Percentiles rank a stretch among this genome's conserved stretches.
Evolutionary conservation across 1,140 invertebrate genomes (phyloP).

Genomic region (Drosophila albomicans): DNA sequence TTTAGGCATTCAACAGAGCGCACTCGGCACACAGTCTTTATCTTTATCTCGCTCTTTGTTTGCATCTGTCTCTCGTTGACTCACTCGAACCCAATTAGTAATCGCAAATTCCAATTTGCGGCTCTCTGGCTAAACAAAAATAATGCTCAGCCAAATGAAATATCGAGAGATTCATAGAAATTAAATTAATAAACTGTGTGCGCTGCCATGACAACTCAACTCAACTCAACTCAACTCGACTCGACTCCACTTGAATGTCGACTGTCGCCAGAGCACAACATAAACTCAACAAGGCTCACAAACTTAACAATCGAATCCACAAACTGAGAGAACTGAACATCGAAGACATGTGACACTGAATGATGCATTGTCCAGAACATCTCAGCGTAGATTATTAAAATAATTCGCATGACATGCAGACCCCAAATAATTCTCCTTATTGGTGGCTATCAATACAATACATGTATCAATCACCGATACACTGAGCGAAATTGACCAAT

Average conservation of each 20-base stretch:
- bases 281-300: slow-evolving; percentile 24
- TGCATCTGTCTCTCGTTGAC: background rate
- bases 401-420: slow-evolving; percentile 58
- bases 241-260: no score
- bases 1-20: slow-evolving; percentile 28
- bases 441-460: background rate
- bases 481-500: background rate
- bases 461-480: background rate
- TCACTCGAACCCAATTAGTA: slow-evolving; percentile 64
- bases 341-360: slow-evolving; percentile 13
- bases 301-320: slow-evolving; percentile 63
- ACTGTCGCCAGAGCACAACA: no score
- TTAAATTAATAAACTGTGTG: slow-evolving; percentile 62
- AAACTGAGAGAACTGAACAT: slow-evolving; percentile 20
- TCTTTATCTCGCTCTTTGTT: background rate
- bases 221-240: slow-evolving; percentile 2
- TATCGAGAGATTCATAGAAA: slow-evolving; percentile 13
- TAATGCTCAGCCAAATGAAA: slow-evolving; percentile 18
- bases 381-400: slow-evolving; percentile 60
- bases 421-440: background rate
- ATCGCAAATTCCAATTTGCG: slow-evolving; percentile 55
- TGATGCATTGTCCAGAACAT: slow-evolving; percentile 3
- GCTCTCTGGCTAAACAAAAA: slow-evolving; percentile 33
- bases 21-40: background rate
- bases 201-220: slow-evolving; percentile 43